phyloP scores from a whole-genome alignment of 2,888 invertebrate genomes.

The Seladonia tumulorum region DNA sequence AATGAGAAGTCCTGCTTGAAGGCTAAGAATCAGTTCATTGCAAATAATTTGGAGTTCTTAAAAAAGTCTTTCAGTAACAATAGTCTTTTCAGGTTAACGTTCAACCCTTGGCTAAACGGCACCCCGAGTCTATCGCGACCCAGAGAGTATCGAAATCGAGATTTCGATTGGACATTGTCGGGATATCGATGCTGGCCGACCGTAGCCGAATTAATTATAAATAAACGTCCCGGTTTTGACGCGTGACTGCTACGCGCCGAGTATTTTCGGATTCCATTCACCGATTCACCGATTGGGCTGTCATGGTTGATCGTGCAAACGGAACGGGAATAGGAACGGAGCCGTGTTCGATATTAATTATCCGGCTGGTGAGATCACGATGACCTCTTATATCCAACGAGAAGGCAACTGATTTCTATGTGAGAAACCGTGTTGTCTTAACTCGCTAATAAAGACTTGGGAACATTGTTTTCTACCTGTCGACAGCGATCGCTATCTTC shows the following conservation, averaged over 20 bases:
- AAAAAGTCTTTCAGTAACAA: too few relatives aligned
- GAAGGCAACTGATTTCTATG: not conserved
- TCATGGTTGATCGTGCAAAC: not conserved
- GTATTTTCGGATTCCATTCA: slow-evolving; percentile 54
- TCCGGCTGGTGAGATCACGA: not conserved
- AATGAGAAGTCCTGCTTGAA: too few relatives aligned
- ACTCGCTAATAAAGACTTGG: not conserved
- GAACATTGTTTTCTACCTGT: not conserved
- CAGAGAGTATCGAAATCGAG: not conserved
- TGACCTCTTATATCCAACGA: not conserved
- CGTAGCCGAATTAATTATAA: slow-evolving; percentile 55
- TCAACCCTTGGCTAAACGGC: not conserved
- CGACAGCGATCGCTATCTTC: not conserved
- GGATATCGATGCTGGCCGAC: not conserved
- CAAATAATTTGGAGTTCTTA: too few relatives aligned
- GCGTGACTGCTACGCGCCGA: not conserved
- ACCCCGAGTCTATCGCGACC: not conserved
- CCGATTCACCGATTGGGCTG: not conserved
- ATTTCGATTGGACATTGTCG: not conserved
- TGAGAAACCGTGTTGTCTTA: not conserved
- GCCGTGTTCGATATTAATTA: slow-evolving; percentile 8
- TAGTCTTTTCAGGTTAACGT: not conserved
- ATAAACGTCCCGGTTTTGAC: slow-evolving; percentile 42
- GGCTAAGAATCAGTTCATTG: too few relatives aligned
- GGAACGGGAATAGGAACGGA: not conserved